phyloP scores from a whole-genome alignment of 2,888 invertebrate genomes.

The Nycteola revayana region DNA sequence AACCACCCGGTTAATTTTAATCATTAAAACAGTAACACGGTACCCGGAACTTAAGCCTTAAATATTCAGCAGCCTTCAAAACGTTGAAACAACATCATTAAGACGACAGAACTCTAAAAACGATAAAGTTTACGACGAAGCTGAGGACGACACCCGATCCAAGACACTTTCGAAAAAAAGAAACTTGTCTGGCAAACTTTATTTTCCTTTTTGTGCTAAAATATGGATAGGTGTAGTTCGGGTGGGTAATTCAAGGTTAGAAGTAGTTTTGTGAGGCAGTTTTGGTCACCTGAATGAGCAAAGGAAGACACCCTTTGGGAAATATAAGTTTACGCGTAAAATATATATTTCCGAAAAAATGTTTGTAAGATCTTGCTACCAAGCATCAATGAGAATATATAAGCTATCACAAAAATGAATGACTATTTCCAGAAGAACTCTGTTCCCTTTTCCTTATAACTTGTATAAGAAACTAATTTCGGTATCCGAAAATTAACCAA shows the following conservation, averaged over 20 bases:
- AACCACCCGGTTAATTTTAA: conserved; percentile 26
- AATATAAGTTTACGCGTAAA: no score
- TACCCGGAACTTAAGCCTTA: conserved; percentile 34
- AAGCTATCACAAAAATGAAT: no score
- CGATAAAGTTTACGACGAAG: conserved; percentile 71
- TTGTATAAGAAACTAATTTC: not conserved
- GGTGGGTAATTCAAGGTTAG: conserved; percentile 7
- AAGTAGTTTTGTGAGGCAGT: not conserved
- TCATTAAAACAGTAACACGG: conserved; percentile 30
- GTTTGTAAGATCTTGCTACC: no score
- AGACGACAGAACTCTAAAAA: conserved; percentile 61
- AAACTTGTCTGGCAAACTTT: conserved; percentile 56
- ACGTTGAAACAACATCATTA: conserved; percentile 44
- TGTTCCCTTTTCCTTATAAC: not conserved
- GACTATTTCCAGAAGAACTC: no score
- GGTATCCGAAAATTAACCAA: not conserved
- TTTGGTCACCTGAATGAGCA: no score
- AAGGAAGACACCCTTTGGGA: no score
- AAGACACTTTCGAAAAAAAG: conserved; percentile 67
- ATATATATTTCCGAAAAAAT: no score
- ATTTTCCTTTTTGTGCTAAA: conserved; percentile 30
- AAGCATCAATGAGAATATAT: no score
- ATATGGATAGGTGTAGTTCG: conserved; percentile 10
- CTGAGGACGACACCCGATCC: conserved; percentile 66
- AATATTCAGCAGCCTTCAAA: conserved; percentile 36